phyloP scores from a whole-genome alignment of 2,113 vertebrate species.

The Callorhinus ursinus region DNA sequence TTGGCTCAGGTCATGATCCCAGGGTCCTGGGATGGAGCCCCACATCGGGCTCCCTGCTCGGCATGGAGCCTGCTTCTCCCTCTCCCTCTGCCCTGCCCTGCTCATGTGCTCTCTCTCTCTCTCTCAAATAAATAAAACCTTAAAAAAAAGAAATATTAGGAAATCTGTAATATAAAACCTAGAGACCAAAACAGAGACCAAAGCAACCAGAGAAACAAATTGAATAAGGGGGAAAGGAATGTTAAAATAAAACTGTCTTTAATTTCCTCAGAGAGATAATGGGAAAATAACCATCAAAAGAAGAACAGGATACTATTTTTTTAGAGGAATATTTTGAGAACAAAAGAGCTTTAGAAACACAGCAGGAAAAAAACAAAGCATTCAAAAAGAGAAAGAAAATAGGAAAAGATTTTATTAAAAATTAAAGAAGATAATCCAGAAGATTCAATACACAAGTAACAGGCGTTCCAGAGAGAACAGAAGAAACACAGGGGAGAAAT shows the following conservation, averaged over 20 bases:
- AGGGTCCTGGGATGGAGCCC: too few relatives aligned
- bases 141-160: not conserved
- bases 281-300: constrained; percentile 3
- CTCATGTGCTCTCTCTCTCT: too few relatives aligned
- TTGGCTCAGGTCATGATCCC: too few relatives aligned
- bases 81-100: too few relatives aligned
- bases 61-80: too few relatives aligned
- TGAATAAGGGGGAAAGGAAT: not conserved
- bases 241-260: not conserved
- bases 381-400: not conserved
- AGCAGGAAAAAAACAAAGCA: constrained; percentile 27
- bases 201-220: not conserved
- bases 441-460: not conserved
- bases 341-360: constrained; percentile 8
- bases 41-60: too few relatives aligned
- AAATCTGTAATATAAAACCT: constrained; percentile 31
- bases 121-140: too few relatives aligned
- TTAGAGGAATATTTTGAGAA: constrained; percentile 12
- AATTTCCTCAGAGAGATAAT: constrained; percentile 38
- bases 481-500: not conserved
- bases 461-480: not conserved
- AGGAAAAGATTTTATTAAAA: too few relatives aligned
- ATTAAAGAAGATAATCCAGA: not conserved
- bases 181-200: not conserved
- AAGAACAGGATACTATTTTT: not conserved